A percentile compares a stretch with the other conserved stretches of the same genome.
phyloP scores from a whole-genome alignment of 64 coral and sea anemone genomes.

The Acropora tenuis region DNA sequence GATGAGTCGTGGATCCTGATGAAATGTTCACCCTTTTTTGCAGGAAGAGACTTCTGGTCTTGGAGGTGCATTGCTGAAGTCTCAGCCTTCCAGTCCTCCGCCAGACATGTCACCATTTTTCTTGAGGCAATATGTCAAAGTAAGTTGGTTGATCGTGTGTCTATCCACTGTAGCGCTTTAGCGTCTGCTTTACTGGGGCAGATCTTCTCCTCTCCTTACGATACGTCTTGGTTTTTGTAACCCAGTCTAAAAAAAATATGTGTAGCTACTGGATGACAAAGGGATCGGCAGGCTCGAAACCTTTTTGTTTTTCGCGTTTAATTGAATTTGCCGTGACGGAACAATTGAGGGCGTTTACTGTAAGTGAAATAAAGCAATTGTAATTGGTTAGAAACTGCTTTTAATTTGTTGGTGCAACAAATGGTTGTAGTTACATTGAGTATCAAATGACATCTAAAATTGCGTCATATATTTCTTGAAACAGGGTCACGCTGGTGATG shows the following conservation, averaged over 20 bases:
- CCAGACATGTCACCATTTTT: constrained; percentile 99
- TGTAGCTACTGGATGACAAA: no score
- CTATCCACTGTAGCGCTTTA: background rate
- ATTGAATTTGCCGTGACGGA: no score
- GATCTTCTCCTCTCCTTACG: no score
- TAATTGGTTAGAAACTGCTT: no score
- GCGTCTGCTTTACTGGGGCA: no score
- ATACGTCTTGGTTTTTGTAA: no score
- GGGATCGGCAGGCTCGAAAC: no score
- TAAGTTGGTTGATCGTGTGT: constrained; percentile 1
- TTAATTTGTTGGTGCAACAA: no score
- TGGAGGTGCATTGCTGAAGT: constrained; percentile 78
- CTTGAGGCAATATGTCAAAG: constrained; percentile 98
- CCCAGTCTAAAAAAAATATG: no score
- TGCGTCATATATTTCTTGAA: background rate
- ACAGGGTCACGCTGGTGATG: constrained; percentile 93
- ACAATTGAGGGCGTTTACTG: no score
- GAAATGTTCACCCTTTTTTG: background rate
- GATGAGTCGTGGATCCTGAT: background rate
- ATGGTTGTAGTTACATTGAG: background rate
- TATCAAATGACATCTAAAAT: background rate
- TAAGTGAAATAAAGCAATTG: no score
- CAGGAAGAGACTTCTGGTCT: constrained; percentile 77
- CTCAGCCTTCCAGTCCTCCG: constrained; percentile 80
- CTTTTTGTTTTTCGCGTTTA: no score